These are phyloP conservation scores for Acanthosepion pharaonis DNA, from an alignment of 2,888 invertebrate species.

Conservation along the genomic window DNA sequence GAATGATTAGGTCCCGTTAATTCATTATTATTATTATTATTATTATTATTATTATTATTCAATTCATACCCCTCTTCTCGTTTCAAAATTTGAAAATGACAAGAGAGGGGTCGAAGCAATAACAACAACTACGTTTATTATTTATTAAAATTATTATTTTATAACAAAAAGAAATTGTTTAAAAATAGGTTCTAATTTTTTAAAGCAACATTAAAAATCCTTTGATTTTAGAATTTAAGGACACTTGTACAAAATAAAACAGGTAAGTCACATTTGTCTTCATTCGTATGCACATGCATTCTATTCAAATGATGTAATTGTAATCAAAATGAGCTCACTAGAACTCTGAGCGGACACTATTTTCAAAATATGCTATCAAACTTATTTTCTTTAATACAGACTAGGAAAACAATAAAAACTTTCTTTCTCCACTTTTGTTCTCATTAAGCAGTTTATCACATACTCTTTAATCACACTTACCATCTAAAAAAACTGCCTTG, in stretches of 20 bases:
- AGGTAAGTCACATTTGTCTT: neutral
- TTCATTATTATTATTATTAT: slow-evolving; percentile 36
- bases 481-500: neutral
- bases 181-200: neutral
- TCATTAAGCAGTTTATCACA: neutral
- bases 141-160: neutral
- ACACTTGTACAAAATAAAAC: slow-evolving; percentile 15
- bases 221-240: neutral
- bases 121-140: neutral
- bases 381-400: neutral
- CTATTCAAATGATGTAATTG: neutral
- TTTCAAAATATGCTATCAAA: neutral
- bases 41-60: slow-evolving; percentile 37
- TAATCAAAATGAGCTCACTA: neutral
- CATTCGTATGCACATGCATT: neutral
- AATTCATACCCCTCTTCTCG: neutral
- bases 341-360: neutral
- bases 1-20: slow-evolving; percentile 45
- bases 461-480: neutral
- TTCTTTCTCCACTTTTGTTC: neutral
- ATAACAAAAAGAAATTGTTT: neutral
- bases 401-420: slow-evolving; percentile 11
- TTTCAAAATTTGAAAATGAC: neutral
- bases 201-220: neutral
- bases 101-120: neutral